phyloP scores from a whole-genome alignment of 2,888 invertebrate species.

The Leucoma salicis region DNA sequence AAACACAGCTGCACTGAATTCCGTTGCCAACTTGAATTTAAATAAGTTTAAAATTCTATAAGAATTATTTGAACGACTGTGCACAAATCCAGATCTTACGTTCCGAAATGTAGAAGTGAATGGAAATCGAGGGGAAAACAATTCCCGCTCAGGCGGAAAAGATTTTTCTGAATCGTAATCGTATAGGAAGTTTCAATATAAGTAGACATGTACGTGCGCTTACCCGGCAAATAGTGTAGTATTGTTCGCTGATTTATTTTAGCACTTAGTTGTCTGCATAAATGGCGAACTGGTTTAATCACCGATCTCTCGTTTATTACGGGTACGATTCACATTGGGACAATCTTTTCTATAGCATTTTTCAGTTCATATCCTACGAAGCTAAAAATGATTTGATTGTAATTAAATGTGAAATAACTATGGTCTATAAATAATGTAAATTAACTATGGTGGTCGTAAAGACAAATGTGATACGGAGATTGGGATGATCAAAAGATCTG shows the following conservation, averaged over 20 bases:
- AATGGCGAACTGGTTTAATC: too few relatives aligned
- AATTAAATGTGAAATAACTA: too few relatives aligned
- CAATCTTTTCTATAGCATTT: too few relatives aligned
- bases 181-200: conserved; percentile 22
- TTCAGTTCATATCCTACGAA: too few relatives aligned
- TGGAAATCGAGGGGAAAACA: conserved; percentile 58
- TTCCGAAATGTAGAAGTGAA: conserved; percentile 37
- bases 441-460: too few relatives aligned
- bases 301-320: too few relatives aligned
- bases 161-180: conserved; percentile 43
- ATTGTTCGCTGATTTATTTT: not conserved
- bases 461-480: too few relatives aligned
- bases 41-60: conserved; percentile 38
- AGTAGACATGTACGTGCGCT: conserved; percentile 22
- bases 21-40: conserved; percentile 16
- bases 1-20: conserved; percentile 5
- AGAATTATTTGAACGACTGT: conserved; percentile 38
- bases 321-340: too few relatives aligned
- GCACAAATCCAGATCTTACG: conserved; percentile 30
- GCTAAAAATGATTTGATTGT: too few relatives aligned
- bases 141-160: conserved; percentile 40
- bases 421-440: too few relatives aligned
- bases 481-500: too few relatives aligned
- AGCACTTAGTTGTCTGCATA: too few relatives aligned
- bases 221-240: not conserved